Evolutionary conservation across 2,888 invertebrate genomes (phyloP).

Genomic region (Embidobia sp.): DNA sequence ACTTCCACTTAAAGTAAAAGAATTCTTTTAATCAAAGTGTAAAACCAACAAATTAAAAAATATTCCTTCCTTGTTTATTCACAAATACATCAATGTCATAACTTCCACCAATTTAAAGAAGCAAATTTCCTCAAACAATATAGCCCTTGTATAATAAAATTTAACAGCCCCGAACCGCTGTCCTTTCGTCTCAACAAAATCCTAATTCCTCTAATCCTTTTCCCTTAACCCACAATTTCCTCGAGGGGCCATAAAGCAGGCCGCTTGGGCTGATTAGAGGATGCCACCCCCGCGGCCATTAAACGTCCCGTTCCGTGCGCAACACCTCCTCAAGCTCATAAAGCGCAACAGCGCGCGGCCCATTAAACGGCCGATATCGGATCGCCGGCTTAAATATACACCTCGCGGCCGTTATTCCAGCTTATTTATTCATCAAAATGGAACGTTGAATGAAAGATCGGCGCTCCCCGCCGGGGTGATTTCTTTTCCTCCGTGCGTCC

Average conservation of each 20-base stretch:
- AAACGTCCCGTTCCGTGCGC: conserved; percentile 3
- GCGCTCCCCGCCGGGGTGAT: not conserved
- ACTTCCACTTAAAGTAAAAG: no score
- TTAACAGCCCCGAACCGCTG: no score
- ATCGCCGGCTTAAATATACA: conserved; percentile 38
- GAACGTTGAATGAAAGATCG: conserved; percentile 54
- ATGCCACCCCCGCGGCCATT: not conserved
- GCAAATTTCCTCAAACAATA: no score
- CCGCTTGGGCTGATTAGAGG: not conserved
- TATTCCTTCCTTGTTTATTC: no score
- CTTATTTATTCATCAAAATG: conserved; percentile 53
- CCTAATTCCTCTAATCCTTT: no score
- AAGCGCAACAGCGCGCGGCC: conserved; percentile 23
- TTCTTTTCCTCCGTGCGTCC: conserved; percentile 22
- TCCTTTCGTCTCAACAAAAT: no score
- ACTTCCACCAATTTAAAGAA: no score
- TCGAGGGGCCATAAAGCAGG: not conserved
- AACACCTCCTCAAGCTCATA: conserved; percentile 19
- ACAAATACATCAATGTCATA: no score
- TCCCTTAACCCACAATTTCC: no score
- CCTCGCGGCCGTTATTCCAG: conserved; percentile 33
- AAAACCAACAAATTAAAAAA: no score
- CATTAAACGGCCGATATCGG: conserved; percentile 42
- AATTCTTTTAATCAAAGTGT: no score
- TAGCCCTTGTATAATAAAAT: no score